Evolutionary conservation across 2,113 vertebrate species (phyloP), one percentile per base, ranked within the genome.

Genomic region (Hemichromis elongatus): DNA sequence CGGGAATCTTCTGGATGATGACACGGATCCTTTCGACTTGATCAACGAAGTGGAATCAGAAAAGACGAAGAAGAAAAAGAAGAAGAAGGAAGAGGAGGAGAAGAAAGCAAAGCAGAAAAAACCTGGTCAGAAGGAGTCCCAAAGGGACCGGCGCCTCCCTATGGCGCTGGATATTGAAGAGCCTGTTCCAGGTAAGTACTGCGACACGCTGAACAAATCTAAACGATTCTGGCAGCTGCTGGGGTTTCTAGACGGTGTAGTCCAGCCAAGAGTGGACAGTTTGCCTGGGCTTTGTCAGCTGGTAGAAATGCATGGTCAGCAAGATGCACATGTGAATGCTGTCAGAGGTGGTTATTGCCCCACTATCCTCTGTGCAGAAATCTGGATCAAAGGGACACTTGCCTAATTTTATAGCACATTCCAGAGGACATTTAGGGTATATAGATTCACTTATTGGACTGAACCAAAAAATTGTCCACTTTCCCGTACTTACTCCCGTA

Each of bases 21-120:
- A 97, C 5, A 96, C 96, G 1, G 97, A 99, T 90, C 98, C 98
- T 24, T 97, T 98, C 82, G 98, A 99, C 89, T 37, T 96, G 75
- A 94, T 99, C 19, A 94, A 88, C 26, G 92, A 96, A 85, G 96
- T 94, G 19, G 96, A 90, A 33, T 45, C 14, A 4, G 92, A 93
- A 59, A 94, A 94, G 56, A 91, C 93, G 54, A 92, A 87, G 18
- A 89, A 80, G 55, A 85, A 88, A 13, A 87, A 82, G 54, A 52
- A 87, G 68, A 94, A 93, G 86, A 96, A 97, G 91, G 93, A 96
- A 75, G 95, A 96, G 1, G 93, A 95, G 24, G 89, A 92, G 24
- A 93, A 93, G 90, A 96, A 94, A 61, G 30, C 3, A 9, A 88
- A 85, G 53, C 81, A 77, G 61, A 92, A 91, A 63, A 96, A 94